Evolutionary conservation across 2,888 invertebrate genomes (phyloP).

Genomic region (Patella depressa): DNA sequence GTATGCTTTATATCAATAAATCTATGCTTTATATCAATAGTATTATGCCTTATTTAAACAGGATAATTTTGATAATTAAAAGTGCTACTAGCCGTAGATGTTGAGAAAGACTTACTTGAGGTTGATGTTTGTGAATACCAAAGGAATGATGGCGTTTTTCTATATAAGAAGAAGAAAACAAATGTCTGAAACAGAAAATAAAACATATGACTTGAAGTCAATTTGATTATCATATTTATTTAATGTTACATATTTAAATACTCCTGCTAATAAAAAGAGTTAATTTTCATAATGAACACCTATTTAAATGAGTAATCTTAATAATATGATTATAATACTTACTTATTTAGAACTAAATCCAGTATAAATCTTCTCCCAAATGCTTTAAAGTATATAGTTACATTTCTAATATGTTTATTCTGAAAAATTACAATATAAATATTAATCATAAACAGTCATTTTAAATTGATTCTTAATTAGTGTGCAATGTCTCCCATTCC

Average conservation of each 20-base stretch:
- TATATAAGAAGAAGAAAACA: slow-evolving; percentile 54
- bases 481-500: no score
- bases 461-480: no score
- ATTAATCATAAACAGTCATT: no score
- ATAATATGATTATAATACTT: slow-evolving; percentile 17
- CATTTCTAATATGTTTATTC: slow-evolving; percentile 49
- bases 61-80: no score
- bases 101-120: slow-evolving; percentile 32
- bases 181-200: slow-evolving; percentile 43
- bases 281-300: no score
- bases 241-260: no score
- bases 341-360: slow-evolving; percentile 54
- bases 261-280: no score
- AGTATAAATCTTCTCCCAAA: slow-evolving; percentile 45
- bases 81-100: slow-evolving; percentile 16
- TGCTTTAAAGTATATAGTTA: slow-evolving; percentile 47
- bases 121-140: slow-evolving; percentile 36
- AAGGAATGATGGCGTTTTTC: slow-evolving; percentile 47
- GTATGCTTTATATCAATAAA: not conserved
- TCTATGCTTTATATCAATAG: no score
- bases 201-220: no score
- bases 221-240: no score
- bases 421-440: slow-evolving; percentile 29
- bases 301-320: no score
- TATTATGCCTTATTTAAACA: no score